Conservation (phyloP, 2,113 vertebrate genomes). For the Pygoscelis antarcticus region DNA sequence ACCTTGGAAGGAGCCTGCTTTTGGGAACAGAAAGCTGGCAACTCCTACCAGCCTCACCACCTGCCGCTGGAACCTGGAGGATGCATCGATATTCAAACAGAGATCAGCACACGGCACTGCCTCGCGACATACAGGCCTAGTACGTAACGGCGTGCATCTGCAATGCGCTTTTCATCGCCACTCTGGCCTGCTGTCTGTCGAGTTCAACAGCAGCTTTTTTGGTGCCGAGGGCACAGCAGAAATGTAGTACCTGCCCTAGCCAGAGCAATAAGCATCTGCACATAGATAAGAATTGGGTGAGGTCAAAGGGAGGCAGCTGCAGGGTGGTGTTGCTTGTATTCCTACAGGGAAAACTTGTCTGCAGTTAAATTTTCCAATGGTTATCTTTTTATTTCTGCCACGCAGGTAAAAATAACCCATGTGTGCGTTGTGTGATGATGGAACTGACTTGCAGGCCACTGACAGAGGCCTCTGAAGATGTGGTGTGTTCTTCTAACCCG, state of each 20-base stretch:
- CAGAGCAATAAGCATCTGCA: not conserved
- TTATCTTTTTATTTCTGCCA: not conserved
- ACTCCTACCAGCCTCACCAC: slow-evolving; percentile 82
- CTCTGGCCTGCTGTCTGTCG: not conserved
- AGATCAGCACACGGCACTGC: slow-evolving; percentile 88
- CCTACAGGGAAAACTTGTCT: not conserved
- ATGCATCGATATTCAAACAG: slow-evolving; percentile 90
- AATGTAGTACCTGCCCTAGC: not conserved
- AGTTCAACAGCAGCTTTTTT: not conserved
- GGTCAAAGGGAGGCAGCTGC: not conserved
- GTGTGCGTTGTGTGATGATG: slow-evolving; percentile 88
- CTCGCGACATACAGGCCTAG: slow-evolving; percentile 91
- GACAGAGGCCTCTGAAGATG: slow-evolving; percentile 69
- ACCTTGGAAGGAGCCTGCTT: slow-evolving; percentile 91
- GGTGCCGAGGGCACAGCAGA: not conserved
- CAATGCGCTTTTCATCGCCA: accelerated
- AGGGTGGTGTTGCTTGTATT: not conserved
- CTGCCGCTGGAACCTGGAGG: slow-evolving; percentile 86
- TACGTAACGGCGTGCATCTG: not conserved
- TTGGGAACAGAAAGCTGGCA: slow-evolving; percentile 85
- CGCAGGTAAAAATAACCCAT: slow-evolving; percentile 84
- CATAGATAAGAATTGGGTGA: accelerated
- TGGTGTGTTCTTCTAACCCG: slow-evolving; percentile 81
- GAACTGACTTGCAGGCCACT: slow-evolving; percentile 80
- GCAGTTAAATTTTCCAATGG: not conserved